A percentile compares a stretch with the other conserved stretches of the same genome.
These are phyloP conservation scores for Archilochus colubris DNA, from an alignment of 2,113 vertebrate species.

Conservation along the genomic window DNA sequence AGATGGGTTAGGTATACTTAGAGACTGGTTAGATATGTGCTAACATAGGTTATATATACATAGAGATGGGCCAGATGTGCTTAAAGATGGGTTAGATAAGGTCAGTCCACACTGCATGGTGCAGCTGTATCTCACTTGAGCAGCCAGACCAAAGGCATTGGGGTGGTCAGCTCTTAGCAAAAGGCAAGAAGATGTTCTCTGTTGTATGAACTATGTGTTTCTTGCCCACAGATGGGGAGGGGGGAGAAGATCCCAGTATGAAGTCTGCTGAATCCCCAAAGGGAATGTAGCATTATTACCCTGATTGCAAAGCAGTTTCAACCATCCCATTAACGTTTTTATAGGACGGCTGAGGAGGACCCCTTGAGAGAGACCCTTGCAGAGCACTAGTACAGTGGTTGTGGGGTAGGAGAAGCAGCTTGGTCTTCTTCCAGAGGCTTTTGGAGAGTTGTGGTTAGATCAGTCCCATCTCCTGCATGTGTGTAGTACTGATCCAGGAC, in stretches of 20 bases:
- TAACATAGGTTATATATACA: too few species aligned
- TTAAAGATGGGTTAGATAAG: background rate
- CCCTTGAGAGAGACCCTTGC: background rate
- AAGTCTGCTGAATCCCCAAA: background rate
- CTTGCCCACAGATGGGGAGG: background rate
- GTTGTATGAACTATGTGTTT: background rate
- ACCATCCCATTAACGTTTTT: background rate
- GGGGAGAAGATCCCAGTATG: background rate
- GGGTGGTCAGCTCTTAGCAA: background rate
- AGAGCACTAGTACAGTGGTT: accelerated
- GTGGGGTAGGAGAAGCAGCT: background rate
- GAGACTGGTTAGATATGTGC: background rate
- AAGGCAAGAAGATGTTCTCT: background rate
- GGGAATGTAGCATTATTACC: background rate
- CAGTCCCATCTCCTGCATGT: background rate
- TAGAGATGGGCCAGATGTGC: too few species aligned
- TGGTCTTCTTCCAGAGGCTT: background rate
- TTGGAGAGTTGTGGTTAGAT: background rate
- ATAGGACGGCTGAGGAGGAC: background rate
- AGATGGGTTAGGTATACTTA: background rate
- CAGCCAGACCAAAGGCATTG: background rate
- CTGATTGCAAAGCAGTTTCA: background rate
- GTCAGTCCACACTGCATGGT: background rate
- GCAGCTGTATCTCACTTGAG: background rate
- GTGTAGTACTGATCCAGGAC: background rate